Conservation (phyloP, 1,140 invertebrate species). For the Macrobrachium rosenbergii region DNA sequence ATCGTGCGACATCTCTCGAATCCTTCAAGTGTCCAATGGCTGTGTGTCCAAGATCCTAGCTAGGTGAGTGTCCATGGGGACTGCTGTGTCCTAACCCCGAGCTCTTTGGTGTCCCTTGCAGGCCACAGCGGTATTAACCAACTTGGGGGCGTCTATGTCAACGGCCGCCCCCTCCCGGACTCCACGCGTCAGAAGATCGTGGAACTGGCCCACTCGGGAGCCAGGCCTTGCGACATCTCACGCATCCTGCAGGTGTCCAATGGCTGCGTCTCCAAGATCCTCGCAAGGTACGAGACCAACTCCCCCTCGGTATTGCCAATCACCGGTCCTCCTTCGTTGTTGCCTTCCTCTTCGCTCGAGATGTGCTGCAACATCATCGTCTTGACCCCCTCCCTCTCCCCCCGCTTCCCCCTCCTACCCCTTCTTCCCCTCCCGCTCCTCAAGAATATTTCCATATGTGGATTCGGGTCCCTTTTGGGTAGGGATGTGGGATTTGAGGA, state of each 20-base stretch:
- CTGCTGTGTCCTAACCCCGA: constrained; percentile 38
- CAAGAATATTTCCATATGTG: no score
- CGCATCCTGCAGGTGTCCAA: constrained; percentile 93
- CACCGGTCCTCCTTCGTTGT: no score
- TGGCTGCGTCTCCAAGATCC: constrained; percentile 90
- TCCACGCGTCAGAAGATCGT: constrained; percentile 84
- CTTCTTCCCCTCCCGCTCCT: no score
- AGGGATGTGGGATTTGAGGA: no score
- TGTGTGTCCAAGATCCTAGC: constrained; percentile 61
- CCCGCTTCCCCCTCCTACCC: no score
- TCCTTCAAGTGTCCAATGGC: constrained; percentile 61
- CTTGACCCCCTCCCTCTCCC: no score
- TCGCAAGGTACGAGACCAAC: constrained; percentile 77
- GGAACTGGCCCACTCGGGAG: constrained; percentile 92
- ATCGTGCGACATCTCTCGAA: constrained; percentile 58
- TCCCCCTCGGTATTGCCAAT: no score
- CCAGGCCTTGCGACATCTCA: constrained; percentile 94
- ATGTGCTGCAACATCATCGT: no score
- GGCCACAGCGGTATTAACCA: constrained; percentile 76
- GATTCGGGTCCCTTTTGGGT: no score
- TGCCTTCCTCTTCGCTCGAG: no score
- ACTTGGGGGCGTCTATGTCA: constrained; percentile 77
- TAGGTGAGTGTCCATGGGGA: constrained; percentile 57
- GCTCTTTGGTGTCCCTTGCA: constrained; percentile 64
- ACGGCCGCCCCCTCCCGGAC: constrained; percentile 77